Conservation (phyloP, 2,888 invertebrate species). For the Parapristionchus giblindavisi region DNA sequence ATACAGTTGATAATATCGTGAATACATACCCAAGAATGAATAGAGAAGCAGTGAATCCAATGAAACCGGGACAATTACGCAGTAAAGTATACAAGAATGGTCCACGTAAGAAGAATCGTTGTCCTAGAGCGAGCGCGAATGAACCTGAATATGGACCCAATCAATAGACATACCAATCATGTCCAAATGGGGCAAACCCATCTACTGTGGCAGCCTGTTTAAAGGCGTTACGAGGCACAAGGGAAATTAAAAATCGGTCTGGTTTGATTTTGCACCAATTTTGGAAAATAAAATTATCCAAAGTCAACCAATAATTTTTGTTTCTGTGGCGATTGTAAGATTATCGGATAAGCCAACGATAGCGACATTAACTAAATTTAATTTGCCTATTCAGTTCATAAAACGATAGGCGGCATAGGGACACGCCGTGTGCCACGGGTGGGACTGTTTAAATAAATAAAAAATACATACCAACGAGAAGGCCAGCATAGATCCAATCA, state of each 20-base stretch:
- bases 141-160: slow-evolving; percentile 18
- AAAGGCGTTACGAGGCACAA: too few relatives aligned
- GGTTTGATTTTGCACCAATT: too few relatives aligned
- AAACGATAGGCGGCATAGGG: not conserved
- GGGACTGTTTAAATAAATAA: not conserved
- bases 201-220: too few relatives aligned
- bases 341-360: too few relatives aligned
- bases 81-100: slow-evolving; percentile 28
- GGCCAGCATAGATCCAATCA: slow-evolving; percentile 56
- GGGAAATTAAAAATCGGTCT: too few relatives aligned
- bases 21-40: slow-evolving; percentile 46
- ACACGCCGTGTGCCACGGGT: not conserved
- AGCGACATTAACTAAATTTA: too few relatives aligned
- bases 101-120: slow-evolving; percentile 24
- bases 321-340: too few relatives aligned
- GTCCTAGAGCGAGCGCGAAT: slow-evolving; percentile 4
- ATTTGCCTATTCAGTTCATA: not conserved
- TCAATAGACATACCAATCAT: too few relatives aligned
- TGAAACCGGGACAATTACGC: slow-evolving; percentile 50
- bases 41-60: slow-evolving; percentile 60
- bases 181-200: too few relatives aligned
- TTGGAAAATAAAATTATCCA: too few relatives aligned
- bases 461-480: slow-evolving; percentile 20
- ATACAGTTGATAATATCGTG: not conserved
- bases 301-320: too few relatives aligned